phyloP scores from a whole-genome alignment of 2,888 invertebrate genomes.

The Eilema caniola region DNA sequence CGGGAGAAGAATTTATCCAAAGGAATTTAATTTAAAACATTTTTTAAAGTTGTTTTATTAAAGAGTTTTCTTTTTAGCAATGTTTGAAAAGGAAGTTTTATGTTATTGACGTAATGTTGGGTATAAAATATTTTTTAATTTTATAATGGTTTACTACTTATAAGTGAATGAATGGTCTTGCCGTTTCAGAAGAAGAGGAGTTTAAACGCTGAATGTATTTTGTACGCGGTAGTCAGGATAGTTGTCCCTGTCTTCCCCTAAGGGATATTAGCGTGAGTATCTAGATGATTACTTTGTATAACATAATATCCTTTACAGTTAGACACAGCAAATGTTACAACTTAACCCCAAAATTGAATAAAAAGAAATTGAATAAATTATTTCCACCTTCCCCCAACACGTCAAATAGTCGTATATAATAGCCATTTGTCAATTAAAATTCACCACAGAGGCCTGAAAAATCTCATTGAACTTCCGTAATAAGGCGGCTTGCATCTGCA shows the following conservation, averaged over 20 bases:
- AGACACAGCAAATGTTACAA: too few relatives aligned
- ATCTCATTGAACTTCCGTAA: constrained; percentile 62
- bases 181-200: too few relatives aligned
- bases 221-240: too few relatives aligned
- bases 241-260: too few relatives aligned
- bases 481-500: constrained; percentile 63
- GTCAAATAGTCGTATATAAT: constrained; percentile 1
- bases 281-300: too few relatives aligned
- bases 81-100: constrained; percentile 8
- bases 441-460: constrained; percentile 43
- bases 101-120: background rate
- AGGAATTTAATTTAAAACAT: background rate
- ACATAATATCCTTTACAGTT: too few relatives aligned
- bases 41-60: background rate
- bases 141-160: too few relatives aligned
- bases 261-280: too few relatives aligned
- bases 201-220: too few relatives aligned
- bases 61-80: background rate
- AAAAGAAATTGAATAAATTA: background rate
- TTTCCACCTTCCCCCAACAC: background rate
- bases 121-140: too few relatives aligned
- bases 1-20: background rate
- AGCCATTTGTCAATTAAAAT: constrained; percentile 40
- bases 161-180: too few relatives aligned
- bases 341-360: background rate